Base-by-base conservation (phyloP, 2,797 vertebrate species). In the Dipus sagitta region DNA sequence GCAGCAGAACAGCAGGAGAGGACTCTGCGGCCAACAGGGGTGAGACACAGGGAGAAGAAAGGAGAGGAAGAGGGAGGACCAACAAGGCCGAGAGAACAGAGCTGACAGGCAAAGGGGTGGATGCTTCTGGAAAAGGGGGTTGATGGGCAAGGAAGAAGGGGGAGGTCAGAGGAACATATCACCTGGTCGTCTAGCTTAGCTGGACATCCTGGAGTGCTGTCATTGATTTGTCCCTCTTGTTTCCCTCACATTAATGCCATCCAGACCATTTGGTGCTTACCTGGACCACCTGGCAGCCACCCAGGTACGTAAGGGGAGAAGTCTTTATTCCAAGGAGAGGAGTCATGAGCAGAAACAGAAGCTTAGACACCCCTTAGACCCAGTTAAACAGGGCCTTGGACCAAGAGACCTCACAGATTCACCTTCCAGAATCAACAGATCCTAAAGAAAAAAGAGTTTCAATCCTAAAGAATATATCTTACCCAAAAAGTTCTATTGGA, bases 31-130 rank as follows among this genome's bases (percentile, higher is more conserved):
- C 14, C 82, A 77, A 62, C 76, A 77, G 32, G 92, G 93, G 96
- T 95, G 95, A 96, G 96, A 81, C 34, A 83, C 54, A n/a, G 65
- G n/a, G 93, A 86, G 47, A 26, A 42, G 23, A 32, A 70, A 23
- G 74, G 54, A 42, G 32, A 58, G 65, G 64, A n/a, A 0, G 0
- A 0, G 83, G 72, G 75, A 64, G 62, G 72, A 52, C 20, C 30
- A 23, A 4, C 2, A 11, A 52, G 54, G 52, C 5, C 14, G 54
- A 78, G n/a, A 75, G 30, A 52, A 71, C 71, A 65, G 21, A 75
- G 21, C 64, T 70, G 87, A 18, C 13, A 52, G 38, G 78, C 21
- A n/a, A 42, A 42, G 77, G 28, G 32, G 62, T 15, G 12, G 64
- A 32, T 21, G 30, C 32, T 93, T 34, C 82, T 12, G 21, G 52